A percentile compares a stretch with the other conserved stretches of the same genome.
Evolutionary conservation across 35 echinoderm and acorn worm genomes (phyloP).

Genomic region (Strongylocentrotus purpuratus): DNA sequence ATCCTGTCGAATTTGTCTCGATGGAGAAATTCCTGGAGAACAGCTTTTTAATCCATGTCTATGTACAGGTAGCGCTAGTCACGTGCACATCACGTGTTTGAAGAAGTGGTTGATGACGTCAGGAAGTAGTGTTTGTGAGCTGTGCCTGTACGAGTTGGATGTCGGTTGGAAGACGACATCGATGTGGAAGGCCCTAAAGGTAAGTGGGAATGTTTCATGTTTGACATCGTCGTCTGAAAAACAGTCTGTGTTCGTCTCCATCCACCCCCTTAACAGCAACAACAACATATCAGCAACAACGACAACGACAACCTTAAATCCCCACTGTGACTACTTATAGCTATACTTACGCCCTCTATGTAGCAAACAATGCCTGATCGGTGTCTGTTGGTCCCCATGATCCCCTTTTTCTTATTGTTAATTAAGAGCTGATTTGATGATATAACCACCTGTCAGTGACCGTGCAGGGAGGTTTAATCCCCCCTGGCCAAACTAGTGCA

Average conservation of each 20-base stretch:
- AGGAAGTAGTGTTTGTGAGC: constrained; percentile 44
- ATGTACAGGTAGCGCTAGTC: constrained; percentile 52
- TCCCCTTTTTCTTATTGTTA: no score
- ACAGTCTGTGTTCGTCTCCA: not conserved
- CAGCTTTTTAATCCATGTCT: constrained; percentile 60
- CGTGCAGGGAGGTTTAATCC: no score
- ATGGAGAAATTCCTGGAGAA: not conserved
- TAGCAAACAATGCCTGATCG: no score
- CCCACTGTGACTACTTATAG: no score
- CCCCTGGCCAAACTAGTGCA: no score
- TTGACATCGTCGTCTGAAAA: not conserved
- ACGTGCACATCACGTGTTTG: constrained; percentile 59
- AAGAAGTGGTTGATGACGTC: constrained; percentile 53
- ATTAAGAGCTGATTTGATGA: no score
- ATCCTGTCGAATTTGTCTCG: constrained; percentile 44
- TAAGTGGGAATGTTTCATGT: not conserved
- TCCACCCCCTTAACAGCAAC: not conserved
- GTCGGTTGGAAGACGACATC: constrained; percentile 20
- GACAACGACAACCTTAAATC: not conserved
- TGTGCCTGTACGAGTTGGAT: constrained; percentile 42
- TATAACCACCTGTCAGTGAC: no score
- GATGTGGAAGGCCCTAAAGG: constrained; percentile 16
- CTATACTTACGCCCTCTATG: no score
- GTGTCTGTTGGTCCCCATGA: no score
- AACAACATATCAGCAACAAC: not conserved